These are phyloP conservation scores for Proctacanthus coquilletti DNA, from an alignment of 1,140 invertebrate genomes.

Conservation along the genomic window DNA sequence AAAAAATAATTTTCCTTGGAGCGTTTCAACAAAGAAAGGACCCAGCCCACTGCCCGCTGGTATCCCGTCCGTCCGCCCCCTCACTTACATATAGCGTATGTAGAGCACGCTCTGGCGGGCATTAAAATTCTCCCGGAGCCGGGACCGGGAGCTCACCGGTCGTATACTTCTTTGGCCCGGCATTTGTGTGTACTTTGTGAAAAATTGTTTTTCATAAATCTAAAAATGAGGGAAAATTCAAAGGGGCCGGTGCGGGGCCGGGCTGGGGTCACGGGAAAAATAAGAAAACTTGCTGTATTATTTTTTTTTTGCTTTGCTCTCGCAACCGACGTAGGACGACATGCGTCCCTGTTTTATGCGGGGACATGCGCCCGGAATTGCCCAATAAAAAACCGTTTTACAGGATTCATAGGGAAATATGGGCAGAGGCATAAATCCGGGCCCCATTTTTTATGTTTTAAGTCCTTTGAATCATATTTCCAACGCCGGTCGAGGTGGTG, in stretches of 20 bases:
- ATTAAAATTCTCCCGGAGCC: too few species aligned
- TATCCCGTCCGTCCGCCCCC: neutral
- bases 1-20: constrained; percentile 5
- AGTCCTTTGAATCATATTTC: too few species aligned
- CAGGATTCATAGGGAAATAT: constrained; percentile 8
- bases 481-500: too few species aligned
- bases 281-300: constrained; percentile 1
- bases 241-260: too few species aligned
- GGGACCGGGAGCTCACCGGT: neutral
- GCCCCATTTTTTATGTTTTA: too few species aligned
- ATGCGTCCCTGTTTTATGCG: constrained; percentile 3
- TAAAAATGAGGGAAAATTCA: constrained; percentile 1
- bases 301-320: neutral
- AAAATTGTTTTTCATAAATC: constrained; percentile 4
- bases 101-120: neutral
- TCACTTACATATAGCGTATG: neutral
- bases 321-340: neutral
- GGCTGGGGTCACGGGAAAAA: too few species aligned
- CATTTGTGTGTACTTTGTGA: neutral
- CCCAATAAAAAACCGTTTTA: constrained; percentile 8
- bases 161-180: neutral
- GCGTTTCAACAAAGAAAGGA: too few species aligned
- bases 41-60: neutral
- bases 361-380: constrained; percentile 9
- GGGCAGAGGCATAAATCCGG: too few species aligned